Base-by-base conservation (phyloP, 2,113 vertebrate genomes). In the Forbesichthys papilliferus region DNA sequence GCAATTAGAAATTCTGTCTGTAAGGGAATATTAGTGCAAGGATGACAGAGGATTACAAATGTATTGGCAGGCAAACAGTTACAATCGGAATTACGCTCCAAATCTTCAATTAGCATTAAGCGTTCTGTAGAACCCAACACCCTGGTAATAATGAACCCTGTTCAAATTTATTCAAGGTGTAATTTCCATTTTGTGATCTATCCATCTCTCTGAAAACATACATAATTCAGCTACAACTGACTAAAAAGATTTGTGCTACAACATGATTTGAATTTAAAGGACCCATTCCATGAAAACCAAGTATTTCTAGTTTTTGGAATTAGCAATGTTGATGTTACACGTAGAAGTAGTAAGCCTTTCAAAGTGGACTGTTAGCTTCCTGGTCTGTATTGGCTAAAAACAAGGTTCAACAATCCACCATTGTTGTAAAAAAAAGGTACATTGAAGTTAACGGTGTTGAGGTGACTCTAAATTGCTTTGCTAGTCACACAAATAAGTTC, bases 201-300 rank as follows among this genome's bases (percentile, higher is more conserved):
- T 47, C 48, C 10, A 14, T 16, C 12, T 53, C 52, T n/a, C 18
- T 61, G n/a, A 10, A 20, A 57, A 13, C 33, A 53, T 51, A 54
- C 12, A 72, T 16, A 65, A 67, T 59, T 69, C 16, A 34, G 18
- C 48, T 54, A 58, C 65, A 36, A 73, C 12, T 16, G 61, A 46
- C 67, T 80, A 46, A 58, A 77, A 69, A n/a, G 67, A 49, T 48
- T 51, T 49, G 49, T 16, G n/a, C 62, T 60, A 66, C 61, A 63
- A 66, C 36, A 54, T 48, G 64, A 72, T 75, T 53, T 36, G 48
- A 74, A 77, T 83, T 48, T 61, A 68, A 71, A 81, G 61, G 72
- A 69, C 76, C 56, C 52, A 27, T 27, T 27, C 27, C 27, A 27
- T 27, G 27, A 27, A 27, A 27, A 27, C 27, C 27, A 27, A 27